Evolutionary conservation across 2,797 vertebrate species (phyloP), one percentile per base, ranked within the genome.

Genomic region (Acanthurus leucopareius): DNA sequence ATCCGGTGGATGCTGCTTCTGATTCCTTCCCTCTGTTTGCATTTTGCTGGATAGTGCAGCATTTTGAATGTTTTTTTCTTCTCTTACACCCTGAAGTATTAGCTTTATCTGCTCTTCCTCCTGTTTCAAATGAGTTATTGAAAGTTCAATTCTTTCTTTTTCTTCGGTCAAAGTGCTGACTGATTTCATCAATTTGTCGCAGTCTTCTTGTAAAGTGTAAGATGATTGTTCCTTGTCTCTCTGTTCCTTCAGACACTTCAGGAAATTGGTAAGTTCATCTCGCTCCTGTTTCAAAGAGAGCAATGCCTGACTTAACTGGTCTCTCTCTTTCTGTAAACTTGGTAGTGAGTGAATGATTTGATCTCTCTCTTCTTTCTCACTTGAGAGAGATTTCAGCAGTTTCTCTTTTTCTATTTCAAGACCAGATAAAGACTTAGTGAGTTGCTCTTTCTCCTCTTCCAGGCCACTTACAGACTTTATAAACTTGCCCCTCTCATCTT

Each of bases 381-480:
- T 72, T 15, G 75, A 89, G 44, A 92, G 74, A 42, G 65, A 80
- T 71, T 90, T 69, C 10, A 74, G 59, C 65, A 90, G 63, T 32
- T 67, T 66, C 58, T 85, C 75, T 58, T 86, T 91, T 69, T 91
- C 89, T 64, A 58, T 79, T 75, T 85, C 45, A 15, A 93, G 89
- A 32, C 16, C 76, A 58, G 75, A 78, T 67, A 91, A 22, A 52
- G 77, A 79, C 64, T 54, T 38, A 1, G 11, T 74, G 25, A 92
- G 83, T 45, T 82, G 77, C 53, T 87, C 90, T 69, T 84, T 92
- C 66, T 91, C 87, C 63, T 91, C 86, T 80, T 83, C 85, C 19
- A 91, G 79, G 53, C 5, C 54, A 45, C 19, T 67, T 28, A 76
- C 53, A 10, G 90, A 87, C 70, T 57, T 86, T 11, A 62, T 15